Conservation (phyloP, 2,888 invertebrate genomes). For the Nymphalis polychloros region DNA sequence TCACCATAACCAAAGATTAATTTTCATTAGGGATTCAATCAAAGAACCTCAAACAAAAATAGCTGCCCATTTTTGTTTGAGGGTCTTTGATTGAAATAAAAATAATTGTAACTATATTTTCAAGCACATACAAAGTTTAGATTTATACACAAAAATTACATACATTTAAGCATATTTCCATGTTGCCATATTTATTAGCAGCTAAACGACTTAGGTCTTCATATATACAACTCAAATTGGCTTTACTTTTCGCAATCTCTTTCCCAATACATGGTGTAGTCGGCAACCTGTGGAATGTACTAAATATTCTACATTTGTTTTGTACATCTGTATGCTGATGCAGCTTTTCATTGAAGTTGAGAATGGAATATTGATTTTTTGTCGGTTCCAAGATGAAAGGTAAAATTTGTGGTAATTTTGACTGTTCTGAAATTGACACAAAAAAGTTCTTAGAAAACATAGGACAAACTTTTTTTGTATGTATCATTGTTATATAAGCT, state of each 20-base stretch:
- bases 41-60: too few relatives aligned
- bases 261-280: conserved; percentile 43
- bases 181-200: conserved; percentile 34
- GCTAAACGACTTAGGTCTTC: conserved; percentile 58
- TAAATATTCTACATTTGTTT: conserved; percentile 60
- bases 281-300: conserved; percentile 59
- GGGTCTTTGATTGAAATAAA: too few relatives aligned
- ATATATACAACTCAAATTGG: conserved; percentile 48
- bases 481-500: too few relatives aligned
- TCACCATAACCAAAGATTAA: too few relatives aligned
- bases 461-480: too few relatives aligned
- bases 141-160: conserved; percentile 38
- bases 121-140: too few relatives aligned
- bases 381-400: conserved; percentile 56
- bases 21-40: too few relatives aligned
- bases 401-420: conserved; percentile 49
- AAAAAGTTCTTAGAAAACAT: background rate
- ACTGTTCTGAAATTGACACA: conserved; percentile 46
- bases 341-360: conserved; percentile 67
- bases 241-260: conserved; percentile 37
- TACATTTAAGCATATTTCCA: conserved; percentile 55
- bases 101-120: too few relatives aligned
- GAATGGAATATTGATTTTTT: conserved; percentile 51
- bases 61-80: too few relatives aligned
- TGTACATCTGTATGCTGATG: conserved; percentile 53